A percentile compares a stretch with the other conserved stretches of the same genome.
Conservation (phyloP, 2,888 invertebrate genomes). For the Erebia palarica region DNA sequence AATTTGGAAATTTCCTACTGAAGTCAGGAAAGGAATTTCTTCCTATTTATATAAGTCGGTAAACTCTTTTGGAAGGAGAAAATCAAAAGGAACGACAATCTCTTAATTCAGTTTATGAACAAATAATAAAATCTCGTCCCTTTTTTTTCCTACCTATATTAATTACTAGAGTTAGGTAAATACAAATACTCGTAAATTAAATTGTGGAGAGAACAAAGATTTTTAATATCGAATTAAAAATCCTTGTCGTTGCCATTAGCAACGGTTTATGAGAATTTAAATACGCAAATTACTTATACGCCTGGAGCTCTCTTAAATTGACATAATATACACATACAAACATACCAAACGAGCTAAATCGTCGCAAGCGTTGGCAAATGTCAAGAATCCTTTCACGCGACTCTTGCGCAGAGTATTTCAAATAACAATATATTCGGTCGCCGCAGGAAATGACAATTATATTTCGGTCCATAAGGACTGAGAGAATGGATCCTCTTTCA, state of each 20-base stretch:
- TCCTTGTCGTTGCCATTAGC: background rate
- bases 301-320: constrained; percentile 49
- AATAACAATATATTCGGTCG: constrained; percentile 55
- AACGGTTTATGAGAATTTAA: background rate
- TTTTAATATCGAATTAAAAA: too few species aligned
- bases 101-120: too few species aligned
- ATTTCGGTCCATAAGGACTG: constrained; percentile 69
- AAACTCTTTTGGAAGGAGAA: too few species aligned
- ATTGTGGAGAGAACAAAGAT: background rate
- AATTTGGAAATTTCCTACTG: too few species aligned
- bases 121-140: too few species aligned
- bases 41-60: too few species aligned
- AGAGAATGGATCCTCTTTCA: constrained; percentile 77
- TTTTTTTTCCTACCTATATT: too few species aligned
- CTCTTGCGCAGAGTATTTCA: constrained; percentile 44
- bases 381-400: constrained; percentile 51
- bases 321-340: constrained; percentile 21
- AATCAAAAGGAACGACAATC: too few species aligned
- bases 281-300: background rate
- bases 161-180: too few species aligned
- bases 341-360: constrained; percentile 48
- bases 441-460: constrained; percentile 83
- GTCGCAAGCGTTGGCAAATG: constrained; percentile 54
- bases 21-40: too few species aligned
- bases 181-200: too few species aligned